Evolutionary conservation across 1,140 invertebrate species (phyloP), one percentile per base, ranked within the genome.

Genomic region (Phymorhynchus buccinoides): DNA sequence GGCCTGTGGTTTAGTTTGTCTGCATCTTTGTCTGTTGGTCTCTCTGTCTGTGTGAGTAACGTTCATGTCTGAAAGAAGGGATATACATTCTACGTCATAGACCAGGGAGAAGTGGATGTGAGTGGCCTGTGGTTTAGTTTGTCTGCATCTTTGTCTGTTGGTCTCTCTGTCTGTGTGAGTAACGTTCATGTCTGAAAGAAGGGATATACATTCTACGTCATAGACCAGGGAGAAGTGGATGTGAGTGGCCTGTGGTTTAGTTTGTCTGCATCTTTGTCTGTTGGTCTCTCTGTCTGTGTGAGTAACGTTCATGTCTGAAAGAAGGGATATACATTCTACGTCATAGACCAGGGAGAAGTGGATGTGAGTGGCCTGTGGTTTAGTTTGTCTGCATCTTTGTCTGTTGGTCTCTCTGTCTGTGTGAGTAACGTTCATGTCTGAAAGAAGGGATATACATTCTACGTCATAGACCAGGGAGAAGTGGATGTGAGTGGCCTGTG

Each of bases 41-140:
- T 62, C 12, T 83, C 3, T 62, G 14, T 9, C 12, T 62, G 14
- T 9, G 14, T 62, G 56, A 1, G 56, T 62, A 18, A 0, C 12
- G 12, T 48, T 48, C 44, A 48, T 48, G 18, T 48, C 7, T 48
- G 6, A 48, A 48, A 9, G 62, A 35, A 52, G 93, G 99, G 99
- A 80, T 99, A 99, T 94, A 99, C 99, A 93, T 99, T 99, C 94
- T 99, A 99, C 92, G 98, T 99, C 77, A 98, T 99, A 88, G 99
- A 99, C 94, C 96, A 96, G 91, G 99, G 99, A 22, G 98, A 99
- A 94, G 98, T 99, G 39, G 98, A 99, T 95, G 98, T 98, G 93
- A 93, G 94, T 92, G 14, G n/a, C n/a, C n/a, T n/a, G n/a, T n/a
- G n/a, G 52, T 56, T 71, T 71, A 7, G 66, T 71, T 71, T 71